Base-by-base conservation (phyloP, 92 coral and sea anemone genomes). In the Nematostella vectensis region DNA sequence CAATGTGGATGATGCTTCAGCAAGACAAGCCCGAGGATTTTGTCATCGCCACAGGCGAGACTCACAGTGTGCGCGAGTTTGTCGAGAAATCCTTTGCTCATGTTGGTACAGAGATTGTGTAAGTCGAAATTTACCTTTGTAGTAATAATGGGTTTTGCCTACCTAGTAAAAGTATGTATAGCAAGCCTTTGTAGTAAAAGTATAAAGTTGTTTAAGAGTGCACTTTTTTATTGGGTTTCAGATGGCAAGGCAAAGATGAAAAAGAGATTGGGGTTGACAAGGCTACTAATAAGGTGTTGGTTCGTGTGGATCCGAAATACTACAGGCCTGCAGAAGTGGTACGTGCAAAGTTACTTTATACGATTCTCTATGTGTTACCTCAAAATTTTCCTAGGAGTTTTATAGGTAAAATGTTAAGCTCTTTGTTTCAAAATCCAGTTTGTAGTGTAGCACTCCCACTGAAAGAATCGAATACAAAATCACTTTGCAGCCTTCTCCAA, bases 241-340 rank as follows among this genome's bases (percentile, higher is more conserved):
- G 97, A 12, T 89, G 97, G 97, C 91, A 89, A 38, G 97, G 97
- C 4, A 50, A 85, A 56, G 97, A 84, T 11, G 70, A 77, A 21
- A 38, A 67, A 13, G 97, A 89, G 63, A 60, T 81, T 13, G 97
- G 97, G 8, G 78, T 70, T 28, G 82, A 89, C 28, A 69, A 81
- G 51, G 58, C 60, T 17, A 81, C 69, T 48, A 82, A 88, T 0
- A 81, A 74, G n/a, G 65, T 78, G 0, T 69, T 79, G 28, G 88
- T 89, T 21, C 73, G 76, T 27, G 95, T 89, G 15, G 78, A 89
- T 53, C 76, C 88, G 47, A 81, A 77, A 73, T 89, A 58, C 57
- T 89, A 85, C 78, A 58, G 97, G 57, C 97, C 97, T 18, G 79
- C 97, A 4, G 97, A 89, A 89, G 97, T 89, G 79, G 96, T 89